A percentile compares a stretch with the other conserved stretches of the same genome.
Evolutionary conservation across 2,797 vertebrate species (phyloP).

Genomic region (Chiroxiphia lanceolata): DNA sequence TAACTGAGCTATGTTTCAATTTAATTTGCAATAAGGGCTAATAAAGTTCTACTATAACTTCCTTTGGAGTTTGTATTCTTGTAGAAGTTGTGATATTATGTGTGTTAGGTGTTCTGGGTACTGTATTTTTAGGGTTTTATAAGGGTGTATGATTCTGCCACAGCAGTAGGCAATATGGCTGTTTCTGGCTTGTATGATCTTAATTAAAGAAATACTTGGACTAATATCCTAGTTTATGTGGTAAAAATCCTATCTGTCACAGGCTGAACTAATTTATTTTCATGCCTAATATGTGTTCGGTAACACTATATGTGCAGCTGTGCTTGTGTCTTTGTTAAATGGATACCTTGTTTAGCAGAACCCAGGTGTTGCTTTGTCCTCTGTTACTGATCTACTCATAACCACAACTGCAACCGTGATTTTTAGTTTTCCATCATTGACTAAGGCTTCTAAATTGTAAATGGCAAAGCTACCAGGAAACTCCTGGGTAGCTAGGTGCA

Average conservation of each 20-base stretch:
- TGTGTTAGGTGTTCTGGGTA: not conserved
- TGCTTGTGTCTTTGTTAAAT: not conserved
- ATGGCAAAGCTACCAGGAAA: not conserved
- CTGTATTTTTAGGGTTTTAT: not conserved
- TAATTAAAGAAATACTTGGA: not conserved
- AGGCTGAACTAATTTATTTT: not conserved
- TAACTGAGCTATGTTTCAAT: not conserved
- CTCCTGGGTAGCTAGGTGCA: not conserved
- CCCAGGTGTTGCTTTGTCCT: not conserved
- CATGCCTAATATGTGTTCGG: not conserved
- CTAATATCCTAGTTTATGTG: not conserved
- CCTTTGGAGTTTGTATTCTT: slow-evolving; percentile 44
- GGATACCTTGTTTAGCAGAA: not conserved
- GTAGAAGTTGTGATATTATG: not conserved
- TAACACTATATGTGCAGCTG: not conserved
- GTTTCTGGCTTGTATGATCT: not conserved
- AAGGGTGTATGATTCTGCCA: not conserved
- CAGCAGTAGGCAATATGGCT: not conserved
- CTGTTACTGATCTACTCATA: not conserved
- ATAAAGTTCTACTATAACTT: slow-evolving; percentile 47
- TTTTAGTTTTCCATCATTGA: not conserved
- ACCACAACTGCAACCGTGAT: not conserved
- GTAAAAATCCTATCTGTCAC: not conserved
- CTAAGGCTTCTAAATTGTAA: not conserved
- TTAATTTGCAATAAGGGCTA: slow-evolving; percentile 24